Conservation (phyloP, 2,888 invertebrate genomes). For the Nemoura dubitans region DNA sequence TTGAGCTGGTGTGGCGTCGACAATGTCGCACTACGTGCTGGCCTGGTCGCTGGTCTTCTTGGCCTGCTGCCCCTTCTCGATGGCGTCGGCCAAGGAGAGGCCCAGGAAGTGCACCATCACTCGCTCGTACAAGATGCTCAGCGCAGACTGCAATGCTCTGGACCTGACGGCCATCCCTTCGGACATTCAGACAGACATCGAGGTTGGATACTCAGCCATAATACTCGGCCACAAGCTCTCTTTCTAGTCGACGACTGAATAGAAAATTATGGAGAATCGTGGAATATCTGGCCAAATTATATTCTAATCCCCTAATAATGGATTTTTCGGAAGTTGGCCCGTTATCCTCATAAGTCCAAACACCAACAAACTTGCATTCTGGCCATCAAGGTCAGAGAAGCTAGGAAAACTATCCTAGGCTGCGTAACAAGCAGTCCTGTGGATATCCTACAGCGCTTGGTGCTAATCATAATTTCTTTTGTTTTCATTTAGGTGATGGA, state of each 20-base stretch:
- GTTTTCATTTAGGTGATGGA: constrained; percentile 66
- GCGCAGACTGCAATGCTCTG: constrained; percentile 65
- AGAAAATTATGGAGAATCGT: too few species aligned
- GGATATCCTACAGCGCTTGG: too few species aligned
- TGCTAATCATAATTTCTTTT: background rate
- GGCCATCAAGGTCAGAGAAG: too few species aligned
- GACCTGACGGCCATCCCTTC: constrained; percentile 63
- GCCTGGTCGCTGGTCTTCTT: background rate
- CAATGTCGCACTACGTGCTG: background rate
- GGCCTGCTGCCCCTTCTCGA: background rate
- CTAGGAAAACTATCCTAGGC: too few species aligned
- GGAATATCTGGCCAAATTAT: too few species aligned
- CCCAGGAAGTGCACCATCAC: constrained; percentile 63
- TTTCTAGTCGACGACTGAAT: too few species aligned
- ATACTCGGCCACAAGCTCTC: background rate
- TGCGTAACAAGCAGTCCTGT: too few species aligned
- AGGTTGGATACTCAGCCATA: too few species aligned
- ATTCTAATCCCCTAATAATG: too few species aligned
- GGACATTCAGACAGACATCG: constrained; percentile 63
- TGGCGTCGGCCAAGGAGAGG: constrained; percentile 54
- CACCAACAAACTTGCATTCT: too few species aligned
- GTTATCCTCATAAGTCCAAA: too few species aligned
- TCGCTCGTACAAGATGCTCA: constrained; percentile 65
- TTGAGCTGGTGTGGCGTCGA: background rate
- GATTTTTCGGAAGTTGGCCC: too few species aligned